Conservation (phyloP, 2,797 vertebrate genomes). For the Momotus momota region DNA sequence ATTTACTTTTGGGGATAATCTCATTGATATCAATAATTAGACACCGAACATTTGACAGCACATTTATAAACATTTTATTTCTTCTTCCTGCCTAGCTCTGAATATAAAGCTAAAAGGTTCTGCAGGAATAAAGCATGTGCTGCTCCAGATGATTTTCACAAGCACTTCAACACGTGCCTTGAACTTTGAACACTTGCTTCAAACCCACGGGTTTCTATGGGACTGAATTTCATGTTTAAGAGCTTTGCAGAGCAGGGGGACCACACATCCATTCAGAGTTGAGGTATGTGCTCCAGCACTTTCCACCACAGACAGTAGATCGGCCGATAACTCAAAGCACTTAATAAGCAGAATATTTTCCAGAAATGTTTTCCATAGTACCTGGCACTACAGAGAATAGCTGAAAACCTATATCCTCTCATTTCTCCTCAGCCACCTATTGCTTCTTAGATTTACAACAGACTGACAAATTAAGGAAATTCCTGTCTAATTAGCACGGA, state of each 20-base stretch:
- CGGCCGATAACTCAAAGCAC: not conserved
- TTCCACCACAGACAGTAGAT: not conserved
- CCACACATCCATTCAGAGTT: not conserved
- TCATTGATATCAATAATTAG: not conserved
- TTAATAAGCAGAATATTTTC: not conserved
- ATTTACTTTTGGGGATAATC: not conserved
- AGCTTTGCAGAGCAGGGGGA: conserved; percentile 10
- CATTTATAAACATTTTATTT: not conserved
- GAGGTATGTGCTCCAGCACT: not conserved
- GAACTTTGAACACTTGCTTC: not conserved
- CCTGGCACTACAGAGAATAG: not conserved
- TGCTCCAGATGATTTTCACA: not conserved
- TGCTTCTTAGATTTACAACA: conserved; percentile 17
- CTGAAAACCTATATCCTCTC: not conserved
- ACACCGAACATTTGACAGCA: not conserved
- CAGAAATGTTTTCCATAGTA: conserved; percentile 38
- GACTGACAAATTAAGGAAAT: conserved; percentile 23
- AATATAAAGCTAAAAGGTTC: not conserved
- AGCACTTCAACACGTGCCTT: not conserved
- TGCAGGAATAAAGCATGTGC: not conserved
- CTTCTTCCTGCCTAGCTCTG: not conserved
- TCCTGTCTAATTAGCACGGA: conserved; percentile 12
- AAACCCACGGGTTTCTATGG: not conserved
- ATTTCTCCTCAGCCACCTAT: conserved; percentile 7
- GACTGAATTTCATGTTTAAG: not conserved